Conservation (phyloP, 2,113 vertebrate genomes). For the Sialia sialis region DNA sequence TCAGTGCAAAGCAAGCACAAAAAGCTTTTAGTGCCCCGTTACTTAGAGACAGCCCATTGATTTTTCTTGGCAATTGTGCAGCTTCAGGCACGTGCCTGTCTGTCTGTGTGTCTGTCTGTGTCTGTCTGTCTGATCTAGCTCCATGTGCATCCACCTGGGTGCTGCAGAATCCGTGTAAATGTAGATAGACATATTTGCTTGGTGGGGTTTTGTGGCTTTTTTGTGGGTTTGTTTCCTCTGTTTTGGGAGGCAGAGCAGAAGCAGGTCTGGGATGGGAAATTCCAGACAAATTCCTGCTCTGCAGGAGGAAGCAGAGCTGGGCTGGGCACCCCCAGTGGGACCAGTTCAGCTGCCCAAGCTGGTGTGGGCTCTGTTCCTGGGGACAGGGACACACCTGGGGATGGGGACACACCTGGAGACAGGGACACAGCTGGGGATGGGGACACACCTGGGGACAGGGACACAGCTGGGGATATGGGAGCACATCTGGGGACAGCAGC, state of each 20-base stretch:
- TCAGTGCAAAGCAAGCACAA: fast-evolving
- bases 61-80: background rate
- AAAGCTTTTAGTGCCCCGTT: background rate
- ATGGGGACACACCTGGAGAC: background rate
- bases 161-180: fast-evolving
- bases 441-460: no score
- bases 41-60: background rate
- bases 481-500: no score
- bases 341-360: background rate
- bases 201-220: background rate
- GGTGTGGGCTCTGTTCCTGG: background rate
- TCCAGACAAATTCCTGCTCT: background rate
- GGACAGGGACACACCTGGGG: no score
- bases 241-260: background rate
- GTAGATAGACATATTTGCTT: fast-evolving
- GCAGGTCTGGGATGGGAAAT: background rate
- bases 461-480: background rate
- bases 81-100: background rate
- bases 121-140: fast-evolving
- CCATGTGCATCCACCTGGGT: fast-evolving
- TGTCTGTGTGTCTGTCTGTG: background rate
- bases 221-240: background rate
- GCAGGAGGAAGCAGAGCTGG: background rate
- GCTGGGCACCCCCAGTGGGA: background rate
- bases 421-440: no score